Percentiles rank a stretch among this genome's conserved stretches.
These are phyloP conservation scores for Bhutanitis thaidina DNA, from an alignment of 2,888 invertebrate species.

Conservation along the genomic window DNA sequence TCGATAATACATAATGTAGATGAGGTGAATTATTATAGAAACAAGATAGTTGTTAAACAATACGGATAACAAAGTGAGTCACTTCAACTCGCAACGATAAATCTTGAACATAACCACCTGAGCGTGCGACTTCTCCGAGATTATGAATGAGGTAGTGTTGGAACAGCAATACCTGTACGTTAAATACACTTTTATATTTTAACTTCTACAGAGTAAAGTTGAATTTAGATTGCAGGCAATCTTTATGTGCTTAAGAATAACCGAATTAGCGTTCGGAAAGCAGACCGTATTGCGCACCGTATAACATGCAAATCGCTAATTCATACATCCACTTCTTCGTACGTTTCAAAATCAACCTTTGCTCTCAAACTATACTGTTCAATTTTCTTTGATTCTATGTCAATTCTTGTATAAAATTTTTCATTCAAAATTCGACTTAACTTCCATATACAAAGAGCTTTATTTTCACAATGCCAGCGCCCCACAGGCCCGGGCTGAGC, in stretches of 20 bases:
- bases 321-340: slow-evolving; percentile 29
- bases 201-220: slow-evolving; percentile 25
- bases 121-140: slow-evolving; percentile 69
- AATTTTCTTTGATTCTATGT: not conserved
- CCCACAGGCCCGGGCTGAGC: slow-evolving; percentile 57
- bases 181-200: not conserved
- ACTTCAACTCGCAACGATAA: slow-evolving; percentile 67
- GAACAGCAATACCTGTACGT: no score
- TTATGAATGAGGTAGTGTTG: slow-evolving; percentile 59
- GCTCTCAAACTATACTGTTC: not conserved
- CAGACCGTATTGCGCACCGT: slow-evolving; percentile 66
- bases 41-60: slow-evolving; percentile 1
- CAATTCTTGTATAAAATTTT: slow-evolving; percentile 18
- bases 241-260: slow-evolving; percentile 46
- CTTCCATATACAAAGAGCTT: slow-evolving; percentile 1
- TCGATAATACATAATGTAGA: no score
- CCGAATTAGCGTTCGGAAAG: slow-evolving; percentile 70
- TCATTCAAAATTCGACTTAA: slow-evolving; percentile 27
- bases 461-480: slow-evolving; percentile 22
- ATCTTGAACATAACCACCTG: slow-evolving; percentile 75
- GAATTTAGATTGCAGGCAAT: slow-evolving; percentile 26
- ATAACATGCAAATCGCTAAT: slow-evolving; percentile 69
- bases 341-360: not conserved
- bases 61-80: slow-evolving; percentile 52
- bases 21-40: no score